A percentile compares a stretch with the other conserved stretches of the same genome.
Evolutionary conservation across 2,113 vertebrate genomes (phyloP).

Genomic region (Thryonomys swinderianus): DNA sequence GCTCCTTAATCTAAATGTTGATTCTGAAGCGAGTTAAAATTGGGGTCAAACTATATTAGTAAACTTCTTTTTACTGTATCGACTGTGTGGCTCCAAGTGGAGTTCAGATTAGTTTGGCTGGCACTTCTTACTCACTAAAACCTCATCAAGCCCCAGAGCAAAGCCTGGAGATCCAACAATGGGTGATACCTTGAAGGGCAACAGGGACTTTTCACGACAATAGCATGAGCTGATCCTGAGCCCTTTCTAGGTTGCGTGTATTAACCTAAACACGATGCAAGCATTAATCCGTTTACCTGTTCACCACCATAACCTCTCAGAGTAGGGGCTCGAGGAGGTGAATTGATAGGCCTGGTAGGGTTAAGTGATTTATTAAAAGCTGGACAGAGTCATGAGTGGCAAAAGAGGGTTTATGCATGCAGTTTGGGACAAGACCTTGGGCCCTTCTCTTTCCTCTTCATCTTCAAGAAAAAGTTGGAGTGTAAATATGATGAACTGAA

Average conservation of each 20-base stretch:
- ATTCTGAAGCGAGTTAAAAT: slow-evolving; percentile 69
- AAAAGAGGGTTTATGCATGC: background rate
- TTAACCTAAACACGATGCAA: background rate
- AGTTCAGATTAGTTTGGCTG: slow-evolving; percentile 53
- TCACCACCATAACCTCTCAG: background rate
- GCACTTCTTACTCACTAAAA: background rate
- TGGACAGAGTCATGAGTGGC: background rate
- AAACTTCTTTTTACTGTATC: slow-evolving; percentile 59
- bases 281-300: background rate
- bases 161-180: background rate
- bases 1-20: slow-evolving; percentile 73
- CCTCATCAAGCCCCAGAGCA: background rate
- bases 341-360: background rate
- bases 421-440: background rate
- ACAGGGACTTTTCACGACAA: background rate
- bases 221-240: background rate
- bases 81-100: background rate
- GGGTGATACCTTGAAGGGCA: background rate
- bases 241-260: background rate
- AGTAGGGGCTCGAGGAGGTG: background rate
- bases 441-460: background rate
- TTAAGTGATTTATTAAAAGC: background rate
- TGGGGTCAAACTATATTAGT: slow-evolving; percentile 55
- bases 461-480: background rate
- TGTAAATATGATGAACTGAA: background rate